Conservation (phyloP, 2,888 invertebrate genomes). For the Troides helena region DNA sequence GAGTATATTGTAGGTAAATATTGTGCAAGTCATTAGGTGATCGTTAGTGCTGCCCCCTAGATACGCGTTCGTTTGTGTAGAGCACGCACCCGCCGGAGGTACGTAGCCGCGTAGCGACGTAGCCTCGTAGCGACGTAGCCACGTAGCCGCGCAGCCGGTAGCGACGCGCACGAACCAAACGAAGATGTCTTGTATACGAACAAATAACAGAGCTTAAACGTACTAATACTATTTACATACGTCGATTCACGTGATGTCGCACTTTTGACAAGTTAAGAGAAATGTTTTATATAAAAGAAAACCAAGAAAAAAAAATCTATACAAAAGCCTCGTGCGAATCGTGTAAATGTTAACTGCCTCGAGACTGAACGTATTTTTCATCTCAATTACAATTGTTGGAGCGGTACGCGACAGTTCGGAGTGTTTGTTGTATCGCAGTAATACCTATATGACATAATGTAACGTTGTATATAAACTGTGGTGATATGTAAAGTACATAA, state of each 20-base stretch:
- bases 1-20: conserved; percentile 78
- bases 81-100: conserved; percentile 68
- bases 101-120: conserved; percentile 32
- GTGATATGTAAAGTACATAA: conserved; percentile 77
- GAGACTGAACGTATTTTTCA: conserved; percentile 68
- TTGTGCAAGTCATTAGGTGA: conserved; percentile 73
- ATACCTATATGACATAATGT: conserved; percentile 45
- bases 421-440: conserved; percentile 12
- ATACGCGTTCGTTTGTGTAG: conserved; percentile 56
- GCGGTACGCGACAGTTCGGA: conserved; percentile 58
- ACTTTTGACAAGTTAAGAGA: conserved; percentile 30
- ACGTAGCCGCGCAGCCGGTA: conserved; percentile 43
- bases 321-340: conserved; percentile 2
- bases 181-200: conserved; percentile 76
- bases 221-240: conserved; percentile 61
- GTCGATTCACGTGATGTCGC: conserved; percentile 54
- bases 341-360: conserved; percentile 36
- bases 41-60: conserved; percentile 72
- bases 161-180: conserved; percentile 51
- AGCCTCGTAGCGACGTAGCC: conserved; percentile 48
- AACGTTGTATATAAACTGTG: conserved; percentile 69
- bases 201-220: conserved; percentile 77
- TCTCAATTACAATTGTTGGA: conserved; percentile 49
- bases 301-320: background rate
- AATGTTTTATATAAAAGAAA: conserved; percentile 27